phyloP scores from a whole-genome alignment of 2,113 vertebrate genomes.

The Chinchilla lanigera region DNA sequence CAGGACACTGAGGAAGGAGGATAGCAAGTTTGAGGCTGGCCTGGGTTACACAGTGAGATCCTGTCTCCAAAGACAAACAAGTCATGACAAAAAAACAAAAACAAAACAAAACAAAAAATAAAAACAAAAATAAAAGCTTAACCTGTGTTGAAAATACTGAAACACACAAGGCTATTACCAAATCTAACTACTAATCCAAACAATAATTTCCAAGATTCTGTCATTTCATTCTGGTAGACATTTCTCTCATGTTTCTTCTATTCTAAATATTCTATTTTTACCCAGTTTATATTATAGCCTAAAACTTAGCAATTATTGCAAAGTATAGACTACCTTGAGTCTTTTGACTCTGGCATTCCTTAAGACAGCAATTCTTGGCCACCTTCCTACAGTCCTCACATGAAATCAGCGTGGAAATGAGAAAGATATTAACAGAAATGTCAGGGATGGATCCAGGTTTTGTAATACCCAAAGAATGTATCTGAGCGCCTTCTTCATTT shows the following conservation, averaged over 20 bases:
- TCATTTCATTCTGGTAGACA: constrained; percentile 11
- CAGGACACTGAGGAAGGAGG: neutral
- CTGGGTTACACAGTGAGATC: neutral
- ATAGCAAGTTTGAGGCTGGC: neutral
- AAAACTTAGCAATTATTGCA: neutral
- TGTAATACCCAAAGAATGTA: neutral
- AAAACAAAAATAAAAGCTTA: no score
- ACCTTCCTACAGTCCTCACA: neutral
- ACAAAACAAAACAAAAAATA: no score
- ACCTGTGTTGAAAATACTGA: neutral
- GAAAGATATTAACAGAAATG: neutral
- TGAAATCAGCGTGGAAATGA: neutral
- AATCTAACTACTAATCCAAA: neutral
- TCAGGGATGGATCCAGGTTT: constrained; percentile 7
- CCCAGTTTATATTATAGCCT: neutral
- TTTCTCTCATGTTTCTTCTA: neutral
- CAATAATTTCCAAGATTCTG: constrained; percentile 26
- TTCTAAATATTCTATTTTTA: constrained; percentile 19
- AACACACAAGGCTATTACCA: neutral
- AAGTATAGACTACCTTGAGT: neutral
- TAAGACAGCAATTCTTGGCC: neutral
- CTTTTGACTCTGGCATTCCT: constrained; percentile 12
- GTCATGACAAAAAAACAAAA: no score
- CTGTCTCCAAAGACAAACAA: neutral
- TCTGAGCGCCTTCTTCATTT: neutral